These are phyloP conservation scores for Cheirogaleus major DNA, from an alignment of 2,797 vertebrate genomes.

Conservation along the genomic window DNA sequence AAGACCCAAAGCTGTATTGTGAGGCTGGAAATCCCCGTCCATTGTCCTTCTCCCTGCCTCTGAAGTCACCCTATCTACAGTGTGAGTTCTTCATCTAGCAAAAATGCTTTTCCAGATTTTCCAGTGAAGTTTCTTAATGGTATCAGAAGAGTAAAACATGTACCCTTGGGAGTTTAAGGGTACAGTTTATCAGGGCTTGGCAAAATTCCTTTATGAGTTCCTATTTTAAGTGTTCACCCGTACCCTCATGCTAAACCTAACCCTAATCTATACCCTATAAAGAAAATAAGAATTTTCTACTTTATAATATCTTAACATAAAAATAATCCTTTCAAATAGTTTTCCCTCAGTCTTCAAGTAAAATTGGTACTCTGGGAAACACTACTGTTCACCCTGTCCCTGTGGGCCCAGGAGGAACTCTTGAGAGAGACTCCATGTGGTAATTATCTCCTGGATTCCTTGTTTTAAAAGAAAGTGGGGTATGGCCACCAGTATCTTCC, in stretches of 20 bases:
- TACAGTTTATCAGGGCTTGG: neutral
- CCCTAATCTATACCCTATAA: neutral
- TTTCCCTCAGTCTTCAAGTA: neutral
- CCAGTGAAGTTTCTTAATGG: neutral
- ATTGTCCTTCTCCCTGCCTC: neutral
- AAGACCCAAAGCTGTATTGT: neutral
- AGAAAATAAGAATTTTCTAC: neutral
- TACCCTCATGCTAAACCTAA: neutral
- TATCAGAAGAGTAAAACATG: neutral
- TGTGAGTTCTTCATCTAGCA: neutral
- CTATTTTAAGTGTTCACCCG: neutral
- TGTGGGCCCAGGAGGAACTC: neutral
- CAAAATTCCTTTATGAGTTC: neutral
- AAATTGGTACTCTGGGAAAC: neutral
- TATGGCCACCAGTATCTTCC: neutral
- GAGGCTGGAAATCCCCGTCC: neutral
- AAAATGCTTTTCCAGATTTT: neutral
- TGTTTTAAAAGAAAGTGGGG: neutral
- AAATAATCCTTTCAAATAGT: neutral
- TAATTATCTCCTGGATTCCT: neutral
- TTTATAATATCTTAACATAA: conserved; percentile 1
- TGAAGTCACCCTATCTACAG: neutral
- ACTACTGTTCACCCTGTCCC: neutral
- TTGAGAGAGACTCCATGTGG: neutral
- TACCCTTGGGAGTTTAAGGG: neutral